phyloP scores from a whole-genome alignment of 1,140 invertebrate genomes.

The Aphelenchoides fujianensis region DNA sequence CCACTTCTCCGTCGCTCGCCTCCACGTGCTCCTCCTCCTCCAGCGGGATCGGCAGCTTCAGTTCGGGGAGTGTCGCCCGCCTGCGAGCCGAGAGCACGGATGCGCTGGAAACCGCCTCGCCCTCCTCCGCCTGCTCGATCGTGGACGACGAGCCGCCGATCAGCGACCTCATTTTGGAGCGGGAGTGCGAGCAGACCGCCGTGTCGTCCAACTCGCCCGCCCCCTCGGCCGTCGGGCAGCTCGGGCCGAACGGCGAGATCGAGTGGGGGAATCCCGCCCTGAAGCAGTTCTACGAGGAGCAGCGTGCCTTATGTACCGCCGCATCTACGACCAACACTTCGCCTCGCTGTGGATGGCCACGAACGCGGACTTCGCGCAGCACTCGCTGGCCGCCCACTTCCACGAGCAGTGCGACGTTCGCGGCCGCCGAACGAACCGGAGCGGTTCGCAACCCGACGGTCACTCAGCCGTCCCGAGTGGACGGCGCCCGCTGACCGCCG shows the following conservation, averaged over 20 bases:
- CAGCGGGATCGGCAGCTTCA: conserved; percentile 3
- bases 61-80: background rate
- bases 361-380: background rate
- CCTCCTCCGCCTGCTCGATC: conserved; percentile 1
- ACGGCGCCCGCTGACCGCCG: no score
- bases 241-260: background rate
- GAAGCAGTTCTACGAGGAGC: conserved; percentile 27
- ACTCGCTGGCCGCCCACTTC: background rate
- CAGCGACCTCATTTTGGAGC: background rate
- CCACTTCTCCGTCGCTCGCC: background rate
- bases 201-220: background rate
- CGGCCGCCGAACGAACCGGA: background rate
- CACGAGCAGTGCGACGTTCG: background rate
- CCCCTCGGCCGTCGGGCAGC: background rate
- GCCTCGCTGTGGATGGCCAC: background rate
- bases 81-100: background rate
- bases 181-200: background rate
- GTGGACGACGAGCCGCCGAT: background rate
- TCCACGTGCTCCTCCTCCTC: conserved; percentile 5
- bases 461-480: background rate
- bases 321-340: conserved; percentile 39
- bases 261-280: conserved; percentile 22
- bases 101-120: background rate
- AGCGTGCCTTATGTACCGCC: conserved; percentile 34
- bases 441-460: no score